A percentile compares a stretch with the other conserved stretches of the same genome.
phyloP scores from a whole-genome alignment of 1,140 invertebrate genomes.

The Acyrthosiphon pisum region DNA sequence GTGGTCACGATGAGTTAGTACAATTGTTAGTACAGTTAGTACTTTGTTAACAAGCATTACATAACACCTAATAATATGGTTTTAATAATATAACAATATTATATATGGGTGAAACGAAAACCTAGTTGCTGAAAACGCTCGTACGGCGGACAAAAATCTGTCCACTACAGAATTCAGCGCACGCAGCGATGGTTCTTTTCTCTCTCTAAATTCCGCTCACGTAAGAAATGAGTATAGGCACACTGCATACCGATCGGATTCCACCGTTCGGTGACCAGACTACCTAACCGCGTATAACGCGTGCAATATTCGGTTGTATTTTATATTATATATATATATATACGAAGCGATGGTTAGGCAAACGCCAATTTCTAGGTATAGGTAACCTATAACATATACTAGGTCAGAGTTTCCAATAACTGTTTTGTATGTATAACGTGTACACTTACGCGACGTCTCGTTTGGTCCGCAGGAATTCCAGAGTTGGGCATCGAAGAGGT shows the following conservation, averaged over 20 bases:
- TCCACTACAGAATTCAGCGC: not conserved
- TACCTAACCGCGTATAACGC: not conserved
- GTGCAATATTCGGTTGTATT: not conserved
- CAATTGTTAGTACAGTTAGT: no score
- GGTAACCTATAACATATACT: not conserved
- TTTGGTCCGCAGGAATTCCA: conserved; percentile 67
- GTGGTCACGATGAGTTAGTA: no score
- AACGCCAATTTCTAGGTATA: not conserved
- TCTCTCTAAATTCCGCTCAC: not conserved
- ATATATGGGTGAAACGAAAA: not conserved
- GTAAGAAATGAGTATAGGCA: not conserved
- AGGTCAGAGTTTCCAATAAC: not conserved
- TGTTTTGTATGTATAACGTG: not conserved
- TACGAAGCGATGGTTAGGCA: not conserved
- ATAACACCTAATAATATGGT: no score
- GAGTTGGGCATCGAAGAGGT: conserved; percentile 72
- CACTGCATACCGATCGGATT: not conserved
- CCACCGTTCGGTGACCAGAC: not conserved
- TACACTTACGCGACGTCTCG: not conserved
- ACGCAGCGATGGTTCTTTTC: not conserved
- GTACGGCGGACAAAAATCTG: not conserved
- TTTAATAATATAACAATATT: no score
- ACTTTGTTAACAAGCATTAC: no score
- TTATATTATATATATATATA: no score
- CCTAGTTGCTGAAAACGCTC: not conserved